A percentile compares a stretch with the other conserved stretches of the same genome.
Evolutionary conservation across 2,888 invertebrate genomes (phyloP).

Genomic region (Adelognathus sp.): DNA sequence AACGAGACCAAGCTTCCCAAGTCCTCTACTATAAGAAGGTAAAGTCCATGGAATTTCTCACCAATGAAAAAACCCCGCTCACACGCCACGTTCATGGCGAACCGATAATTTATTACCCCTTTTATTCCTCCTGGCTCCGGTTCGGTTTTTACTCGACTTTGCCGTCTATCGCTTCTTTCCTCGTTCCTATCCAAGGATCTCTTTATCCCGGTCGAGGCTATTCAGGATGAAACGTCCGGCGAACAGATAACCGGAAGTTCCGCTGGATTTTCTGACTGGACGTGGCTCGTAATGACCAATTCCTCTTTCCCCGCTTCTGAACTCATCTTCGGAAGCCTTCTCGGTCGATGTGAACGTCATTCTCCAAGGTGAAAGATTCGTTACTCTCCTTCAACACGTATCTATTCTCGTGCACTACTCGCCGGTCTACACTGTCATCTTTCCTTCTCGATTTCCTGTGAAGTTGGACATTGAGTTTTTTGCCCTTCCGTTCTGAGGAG

Average conservation of each 20-base stretch:
- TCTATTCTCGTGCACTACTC: not conserved
- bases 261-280: slow-evolving; percentile 3
- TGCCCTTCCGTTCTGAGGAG: not conserved
- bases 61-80: slow-evolving; percentile 36
- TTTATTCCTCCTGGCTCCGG: slow-evolving; percentile 27
- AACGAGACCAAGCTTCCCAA: slow-evolving; percentile 6
- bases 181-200: slow-evolving; percentile 15
- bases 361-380: slow-evolving; percentile 6
- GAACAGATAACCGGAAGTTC: slow-evolving; percentile 41
- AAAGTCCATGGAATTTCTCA: slow-evolving; percentile 42
- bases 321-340: not conserved
- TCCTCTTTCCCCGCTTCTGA: slow-evolving; percentile 12
- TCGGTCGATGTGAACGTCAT: not conserved
- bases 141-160: slow-evolving; percentile 15
- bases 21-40: slow-evolving; percentile 4
- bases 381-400: slow-evolving; percentile 21
- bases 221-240: slow-evolving; percentile 18
- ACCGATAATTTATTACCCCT: slow-evolving; percentile 56
- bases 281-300: slow-evolving; percentile 42
- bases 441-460: not conserved
- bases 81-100: slow-evolving; percentile 6
- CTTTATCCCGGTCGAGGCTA: slow-evolving; percentile 4
- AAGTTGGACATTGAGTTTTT: not conserved
- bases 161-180: not conserved
- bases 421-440: not conserved